These are phyloP conservation scores for Leptinotarsa rubiginosa DNA, from an alignment of 2,888 invertebrate genomes.

Conservation along the genomic window DNA sequence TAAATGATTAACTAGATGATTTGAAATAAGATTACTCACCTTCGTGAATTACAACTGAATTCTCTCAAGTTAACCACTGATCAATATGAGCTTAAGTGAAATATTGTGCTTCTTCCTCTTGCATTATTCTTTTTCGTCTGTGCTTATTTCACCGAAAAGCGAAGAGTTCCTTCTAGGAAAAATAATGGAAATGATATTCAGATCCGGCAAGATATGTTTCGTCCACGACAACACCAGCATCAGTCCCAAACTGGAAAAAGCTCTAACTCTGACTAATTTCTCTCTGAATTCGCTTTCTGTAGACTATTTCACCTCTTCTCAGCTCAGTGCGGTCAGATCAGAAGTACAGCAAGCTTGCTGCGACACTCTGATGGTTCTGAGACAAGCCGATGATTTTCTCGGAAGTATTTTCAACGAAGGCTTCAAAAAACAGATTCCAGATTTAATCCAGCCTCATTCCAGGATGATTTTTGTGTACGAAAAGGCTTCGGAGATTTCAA, in stretches of 20 bases:
- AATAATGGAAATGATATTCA: not conserved
- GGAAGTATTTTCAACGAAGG: not conserved
- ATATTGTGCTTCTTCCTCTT: not conserved
- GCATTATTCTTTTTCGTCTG: not conserved
- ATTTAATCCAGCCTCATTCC: not conserved
- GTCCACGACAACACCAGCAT: not conserved
- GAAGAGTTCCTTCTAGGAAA: not conserved
- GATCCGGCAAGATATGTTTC: slow-evolving; percentile 9
- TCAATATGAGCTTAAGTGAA: not conserved
- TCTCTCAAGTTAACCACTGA: not conserved
- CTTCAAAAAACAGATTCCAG: not conserved
- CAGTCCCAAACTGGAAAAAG: not conserved
- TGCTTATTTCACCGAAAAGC: not conserved
- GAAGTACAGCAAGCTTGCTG: not conserved
- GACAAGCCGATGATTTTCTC: not conserved
- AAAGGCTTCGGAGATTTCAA: not conserved
- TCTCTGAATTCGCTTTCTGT: not conserved
- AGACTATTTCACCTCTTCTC: not conserved
- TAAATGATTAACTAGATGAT: too few relatives aligned
- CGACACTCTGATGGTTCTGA: not conserved
- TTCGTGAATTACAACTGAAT: not conserved
- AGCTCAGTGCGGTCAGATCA: not conserved
- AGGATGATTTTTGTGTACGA: slow-evolving; percentile 11
- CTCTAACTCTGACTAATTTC: not conserved
- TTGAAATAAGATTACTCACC: too few relatives aligned